Percentiles rank a stretch among this genome's conserved stretches.
These are phyloP conservation scores for Ophthalmolycus amberensis DNA, from an alignment of 2,113 vertebrate species.

Conservation along the genomic window DNA sequence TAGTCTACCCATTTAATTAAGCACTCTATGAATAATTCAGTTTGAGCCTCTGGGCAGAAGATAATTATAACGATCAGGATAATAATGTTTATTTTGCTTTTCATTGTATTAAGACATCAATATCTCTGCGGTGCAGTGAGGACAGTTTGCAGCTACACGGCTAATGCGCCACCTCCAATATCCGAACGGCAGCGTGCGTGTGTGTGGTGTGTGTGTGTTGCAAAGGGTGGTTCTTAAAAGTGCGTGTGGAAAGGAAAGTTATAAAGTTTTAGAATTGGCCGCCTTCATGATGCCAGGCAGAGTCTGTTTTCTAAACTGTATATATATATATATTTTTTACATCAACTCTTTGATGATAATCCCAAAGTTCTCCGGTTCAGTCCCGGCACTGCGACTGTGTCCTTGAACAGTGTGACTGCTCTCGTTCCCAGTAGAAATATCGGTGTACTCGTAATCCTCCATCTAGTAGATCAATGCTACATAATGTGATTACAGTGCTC, in stretches of 20 bases:
- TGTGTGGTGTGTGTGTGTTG: neutral
- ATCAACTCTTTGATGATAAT: constrained; percentile 20
- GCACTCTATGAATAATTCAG: constrained; percentile 85
- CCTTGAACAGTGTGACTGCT: constrained; percentile 41
- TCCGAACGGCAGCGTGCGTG: neutral
- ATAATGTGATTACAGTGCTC: constrained; percentile 74
- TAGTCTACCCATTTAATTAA: constrained; percentile 85
- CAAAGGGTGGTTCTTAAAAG: neutral
- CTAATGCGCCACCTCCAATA: constrained; percentile 45
- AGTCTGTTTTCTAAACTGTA: neutral
- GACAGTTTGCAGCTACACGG: constrained; percentile 67
- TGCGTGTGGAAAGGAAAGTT: neutral
- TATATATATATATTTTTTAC: neutral
- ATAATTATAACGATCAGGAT: constrained; percentile 87
- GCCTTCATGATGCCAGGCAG: neutral
- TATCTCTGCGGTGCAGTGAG: constrained; percentile 76
- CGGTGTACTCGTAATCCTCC: constrained; percentile 59
- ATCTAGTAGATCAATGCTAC: constrained; percentile 72
- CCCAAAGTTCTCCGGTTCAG: neutral
- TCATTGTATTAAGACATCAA: constrained; percentile 87
- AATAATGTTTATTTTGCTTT: constrained; percentile 87
- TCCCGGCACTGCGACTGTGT: neutral
- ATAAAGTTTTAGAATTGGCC: constrained; percentile 2
- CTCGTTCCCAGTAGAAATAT: constrained; percentile 46
- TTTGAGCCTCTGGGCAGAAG: constrained; percentile 83